A percentile compares a stretch with the other conserved stretches of the same genome.
Conservation (phyloP, 2,113 vertebrate species). For the Capreolus pygargus region DNA sequence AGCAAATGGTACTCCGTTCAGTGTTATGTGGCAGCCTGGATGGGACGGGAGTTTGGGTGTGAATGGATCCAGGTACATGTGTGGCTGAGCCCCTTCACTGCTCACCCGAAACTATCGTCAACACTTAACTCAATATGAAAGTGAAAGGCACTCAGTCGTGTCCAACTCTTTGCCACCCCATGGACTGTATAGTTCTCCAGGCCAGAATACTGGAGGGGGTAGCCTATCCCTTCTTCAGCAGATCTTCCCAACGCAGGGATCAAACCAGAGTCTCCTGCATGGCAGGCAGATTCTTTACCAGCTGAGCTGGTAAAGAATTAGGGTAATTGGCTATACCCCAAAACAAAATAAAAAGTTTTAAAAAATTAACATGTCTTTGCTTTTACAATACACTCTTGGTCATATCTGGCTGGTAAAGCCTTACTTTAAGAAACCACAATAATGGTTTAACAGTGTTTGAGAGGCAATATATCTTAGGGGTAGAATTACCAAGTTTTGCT, state of each 20-base stretch:
- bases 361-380: not conserved
- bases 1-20: not conserved
- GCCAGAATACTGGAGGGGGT: not conserved
- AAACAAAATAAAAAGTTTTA: not conserved
- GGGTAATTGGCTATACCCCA: not conserved
- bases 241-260: not conserved
- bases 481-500: not conserved
- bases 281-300: not conserved
- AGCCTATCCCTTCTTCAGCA: not conserved
- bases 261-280: not conserved
- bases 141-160: not conserved
- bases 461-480: not conserved
- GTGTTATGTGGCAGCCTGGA: not conserved
- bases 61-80: not conserved
- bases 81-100: not conserved
- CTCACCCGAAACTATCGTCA: not conserved
- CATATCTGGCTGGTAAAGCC: not conserved
- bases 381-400: not conserved
- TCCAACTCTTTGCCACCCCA: fast-evolving
- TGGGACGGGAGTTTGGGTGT: not conserved
- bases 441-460: not conserved
- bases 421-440: not conserved
- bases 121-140: not conserved
- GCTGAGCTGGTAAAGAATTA: not conserved
- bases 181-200: not conserved